Conservation (phyloP, 64 coral and sea anemone species). For the Catalaphyllia jardinei region DNA sequence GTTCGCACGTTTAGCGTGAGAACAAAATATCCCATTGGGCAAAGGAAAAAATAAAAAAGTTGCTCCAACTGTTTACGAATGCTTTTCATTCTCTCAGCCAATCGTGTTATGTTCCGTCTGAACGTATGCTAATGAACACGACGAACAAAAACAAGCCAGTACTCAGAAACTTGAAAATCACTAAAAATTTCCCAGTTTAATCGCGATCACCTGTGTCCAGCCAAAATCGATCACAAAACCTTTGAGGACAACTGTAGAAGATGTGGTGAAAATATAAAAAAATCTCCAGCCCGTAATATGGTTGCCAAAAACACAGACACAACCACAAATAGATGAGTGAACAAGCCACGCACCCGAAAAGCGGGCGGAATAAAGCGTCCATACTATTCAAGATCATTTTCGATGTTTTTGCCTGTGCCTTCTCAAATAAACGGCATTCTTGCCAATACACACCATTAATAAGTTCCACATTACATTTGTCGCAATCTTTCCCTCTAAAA, state of each 20-base stretch:
- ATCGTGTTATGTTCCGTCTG: slow-evolving; percentile 13
- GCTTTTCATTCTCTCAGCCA: slow-evolving; percentile 18
- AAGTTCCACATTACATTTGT: not conserved
- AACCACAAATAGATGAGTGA: not conserved
- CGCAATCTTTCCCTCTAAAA: not conserved
- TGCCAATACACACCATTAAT: not conserved
- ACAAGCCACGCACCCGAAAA: not conserved
- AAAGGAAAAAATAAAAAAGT: slow-evolving; percentile 29
- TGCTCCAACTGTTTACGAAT: not conserved
- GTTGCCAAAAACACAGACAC: slow-evolving; percentile 8
- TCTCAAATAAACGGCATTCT: not conserved
- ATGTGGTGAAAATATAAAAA: not conserved
- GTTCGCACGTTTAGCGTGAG: not conserved
- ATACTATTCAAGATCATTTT: not conserved
- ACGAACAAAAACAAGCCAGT: slow-evolving; percentile 42
- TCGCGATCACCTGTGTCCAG: not conserved
- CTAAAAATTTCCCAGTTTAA: slow-evolving; percentile 20
- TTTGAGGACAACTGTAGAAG: not conserved
- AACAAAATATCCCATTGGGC: slow-evolving; percentile 30
- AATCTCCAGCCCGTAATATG: not conserved
- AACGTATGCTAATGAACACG: slow-evolving; percentile 22
- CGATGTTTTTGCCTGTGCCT: not conserved
- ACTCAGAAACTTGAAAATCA: slow-evolving; percentile 3
- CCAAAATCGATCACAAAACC: slow-evolving; percentile 13
- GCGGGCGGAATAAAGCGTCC: not conserved